Conservation (phyloP, 2,888 invertebrate genomes). For the Papilio protenor region DNA sequence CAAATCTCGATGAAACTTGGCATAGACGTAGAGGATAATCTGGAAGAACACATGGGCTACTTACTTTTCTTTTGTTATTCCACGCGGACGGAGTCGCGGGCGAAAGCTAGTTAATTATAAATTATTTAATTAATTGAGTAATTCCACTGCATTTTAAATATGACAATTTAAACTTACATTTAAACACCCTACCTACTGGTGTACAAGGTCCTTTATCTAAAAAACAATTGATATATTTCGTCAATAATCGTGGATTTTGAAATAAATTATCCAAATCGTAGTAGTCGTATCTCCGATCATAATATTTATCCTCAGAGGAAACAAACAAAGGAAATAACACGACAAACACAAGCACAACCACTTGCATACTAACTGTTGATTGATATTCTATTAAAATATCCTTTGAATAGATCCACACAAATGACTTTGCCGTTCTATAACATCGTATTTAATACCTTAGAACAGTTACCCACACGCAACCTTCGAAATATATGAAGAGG, state of each 20-base stretch:
- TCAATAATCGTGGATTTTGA: conserved; percentile 86
- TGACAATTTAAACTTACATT: conserved; percentile 62
- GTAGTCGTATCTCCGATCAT: conserved; percentile 84
- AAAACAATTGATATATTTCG: conserved; percentile 87
- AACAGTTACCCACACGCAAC: conserved; percentile 14
- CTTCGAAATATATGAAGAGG: conserved; percentile 11
- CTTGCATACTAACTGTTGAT: conserved; percentile 45
- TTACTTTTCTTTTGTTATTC: too few species aligned
- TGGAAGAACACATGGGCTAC: too few species aligned
- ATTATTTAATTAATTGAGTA: too few species aligned
- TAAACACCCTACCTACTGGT: conserved; percentile 68
- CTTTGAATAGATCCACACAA: conserved; percentile 3
- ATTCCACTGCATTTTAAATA: not conserved
- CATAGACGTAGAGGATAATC: too few species aligned
- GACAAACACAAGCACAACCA: conserved; percentile 46
- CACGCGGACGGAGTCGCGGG: too few species aligned
- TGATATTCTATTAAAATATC: conserved; percentile 14
- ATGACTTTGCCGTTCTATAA: conserved; percentile 2
- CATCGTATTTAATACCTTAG: conserved; percentile 25
- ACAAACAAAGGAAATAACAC: conserved; percentile 47
- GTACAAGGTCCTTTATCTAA: conserved; percentile 69
- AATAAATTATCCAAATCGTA: conserved; percentile 88
- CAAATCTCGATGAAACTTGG: too few species aligned
- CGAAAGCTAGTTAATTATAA: too few species aligned
- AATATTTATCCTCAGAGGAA: conserved; percentile 57